Conservation (phyloP, 1,140 invertebrate species). For the Sycophila sp. region DNA sequence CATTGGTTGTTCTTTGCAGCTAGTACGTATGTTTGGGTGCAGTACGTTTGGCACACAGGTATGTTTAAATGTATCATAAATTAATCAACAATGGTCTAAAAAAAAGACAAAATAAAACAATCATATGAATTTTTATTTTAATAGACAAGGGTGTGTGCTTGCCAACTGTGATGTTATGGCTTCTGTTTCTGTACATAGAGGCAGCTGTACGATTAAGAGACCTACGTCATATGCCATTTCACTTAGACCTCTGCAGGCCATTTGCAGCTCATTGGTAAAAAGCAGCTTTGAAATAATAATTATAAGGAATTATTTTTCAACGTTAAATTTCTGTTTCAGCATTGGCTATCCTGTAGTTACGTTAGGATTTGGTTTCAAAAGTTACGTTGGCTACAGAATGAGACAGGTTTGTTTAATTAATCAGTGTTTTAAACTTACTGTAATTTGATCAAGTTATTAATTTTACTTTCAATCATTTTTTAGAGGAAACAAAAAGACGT, state of each 20-base stretch:
- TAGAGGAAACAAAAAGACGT: constrained; percentile 92
- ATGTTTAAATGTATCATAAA: constrained; percentile 53
- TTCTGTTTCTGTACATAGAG: constrained; percentile 96
- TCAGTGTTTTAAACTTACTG: constrained; percentile 7
- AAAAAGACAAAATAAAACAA: neutral
- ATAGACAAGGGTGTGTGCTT: constrained; percentile 92
- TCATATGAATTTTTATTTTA: constrained; percentile 44
- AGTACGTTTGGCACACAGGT: constrained; percentile 99
- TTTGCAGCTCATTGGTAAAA: constrained; percentile 98
- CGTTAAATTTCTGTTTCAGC: constrained; percentile 66
- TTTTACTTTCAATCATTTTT: constrained; percentile 31
- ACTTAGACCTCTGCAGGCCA: constrained; percentile 94
- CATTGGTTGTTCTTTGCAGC: constrained; percentile 98
- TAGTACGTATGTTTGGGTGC: constrained; percentile 98
- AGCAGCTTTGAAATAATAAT: constrained; percentile 2
- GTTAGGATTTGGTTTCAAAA: constrained; percentile 96
- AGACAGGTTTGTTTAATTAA: constrained; percentile 71
- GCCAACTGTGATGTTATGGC: constrained; percentile 93
- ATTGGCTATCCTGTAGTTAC: constrained; percentile 98
- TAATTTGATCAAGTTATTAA: neutral
- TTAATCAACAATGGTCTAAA: too few species aligned
- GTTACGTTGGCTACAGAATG: constrained; percentile 92
- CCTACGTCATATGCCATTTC: constrained; percentile 87
- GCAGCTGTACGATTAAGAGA: constrained; percentile 88
- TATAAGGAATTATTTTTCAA: constrained; percentile 18